Evolutionary conservation across 2,797 vertebrate species (phyloP).

Genomic region (Naso thynnoides): DNA sequence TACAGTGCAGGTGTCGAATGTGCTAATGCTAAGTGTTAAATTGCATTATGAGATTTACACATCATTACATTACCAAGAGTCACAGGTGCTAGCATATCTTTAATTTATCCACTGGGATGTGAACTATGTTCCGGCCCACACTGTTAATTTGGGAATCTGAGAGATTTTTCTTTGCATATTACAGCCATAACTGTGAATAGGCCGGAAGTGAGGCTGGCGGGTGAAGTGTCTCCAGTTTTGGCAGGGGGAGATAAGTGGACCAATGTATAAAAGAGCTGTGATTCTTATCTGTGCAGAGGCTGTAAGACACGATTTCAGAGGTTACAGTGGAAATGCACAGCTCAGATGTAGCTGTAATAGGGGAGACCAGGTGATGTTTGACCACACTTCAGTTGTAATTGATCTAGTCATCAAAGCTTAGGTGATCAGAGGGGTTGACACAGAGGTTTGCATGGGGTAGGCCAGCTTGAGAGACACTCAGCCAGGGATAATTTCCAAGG

Average conservation of each 20-base stretch:
- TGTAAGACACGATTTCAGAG: constrained; percentile 3
- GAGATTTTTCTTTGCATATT: constrained; percentile 28
- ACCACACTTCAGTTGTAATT: not conserved
- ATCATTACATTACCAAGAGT: constrained; percentile 22
- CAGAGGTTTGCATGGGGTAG: not conserved
- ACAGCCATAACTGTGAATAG: constrained; percentile 25
- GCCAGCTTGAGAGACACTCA: constrained; percentile 1
- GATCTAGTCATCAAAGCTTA: not conserved
- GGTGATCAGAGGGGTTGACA: not conserved
- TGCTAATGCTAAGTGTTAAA: constrained; percentile 1
- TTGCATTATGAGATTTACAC: constrained; percentile 24
- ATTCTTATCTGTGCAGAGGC: constrained; percentile 10
- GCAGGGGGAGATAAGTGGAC: constrained; percentile 1
- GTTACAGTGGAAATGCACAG: constrained; percentile 6
- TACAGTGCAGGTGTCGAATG: constrained; percentile 26
- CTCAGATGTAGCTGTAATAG: not conserved
- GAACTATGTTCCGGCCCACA: constrained; percentile 16
- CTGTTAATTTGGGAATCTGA: constrained; percentile 27
- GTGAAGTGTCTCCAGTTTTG: constrained; percentile 24
- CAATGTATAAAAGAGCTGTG: not conserved
- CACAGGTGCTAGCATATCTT: not conserved
- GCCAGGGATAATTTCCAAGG: constrained; percentile 25
- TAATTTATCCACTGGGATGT: constrained; percentile 15
- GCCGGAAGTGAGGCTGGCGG: not conserved
- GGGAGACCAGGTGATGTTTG: not conserved